phyloP scores from a whole-genome alignment of 92 coral and sea anemone species.

The Actinernus sp. region DNA sequence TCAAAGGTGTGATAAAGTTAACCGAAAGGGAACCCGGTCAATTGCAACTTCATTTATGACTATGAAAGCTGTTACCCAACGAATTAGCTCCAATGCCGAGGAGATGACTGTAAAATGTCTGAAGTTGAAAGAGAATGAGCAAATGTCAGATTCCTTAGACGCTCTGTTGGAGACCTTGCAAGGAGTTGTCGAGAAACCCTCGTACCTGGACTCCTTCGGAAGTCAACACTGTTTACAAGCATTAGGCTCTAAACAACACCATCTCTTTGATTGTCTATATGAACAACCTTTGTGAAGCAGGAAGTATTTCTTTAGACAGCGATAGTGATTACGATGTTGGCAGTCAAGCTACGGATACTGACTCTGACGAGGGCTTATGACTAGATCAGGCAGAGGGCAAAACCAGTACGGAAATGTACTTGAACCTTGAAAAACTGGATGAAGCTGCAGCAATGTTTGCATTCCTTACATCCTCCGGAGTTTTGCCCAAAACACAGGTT shows the following conservation, averaged over 20 bases:
- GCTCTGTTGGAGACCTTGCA: no score
- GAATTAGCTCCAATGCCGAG: slow-evolving; percentile 21
- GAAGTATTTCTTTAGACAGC: slow-evolving; percentile 12
- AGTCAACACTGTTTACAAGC: no score
- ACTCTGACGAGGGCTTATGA: slow-evolving; percentile 15
- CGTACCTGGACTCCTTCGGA: no score
- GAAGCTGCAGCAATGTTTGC: slow-evolving; percentile 54
- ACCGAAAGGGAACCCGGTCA: slow-evolving; percentile 28
- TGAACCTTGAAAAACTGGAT: slow-evolving; percentile 53
- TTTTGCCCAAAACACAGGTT: slow-evolving; percentile 30
- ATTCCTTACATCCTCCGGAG: slow-evolving; percentile 45
- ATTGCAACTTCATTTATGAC: slow-evolving; percentile 43
- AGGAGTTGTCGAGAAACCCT: no score
- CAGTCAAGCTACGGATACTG: neutral
- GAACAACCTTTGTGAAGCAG: slow-evolving; percentile 30
- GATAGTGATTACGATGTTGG: slow-evolving; percentile 4
- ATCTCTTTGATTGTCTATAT: slow-evolving; percentile 11
- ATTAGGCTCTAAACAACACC: no score
- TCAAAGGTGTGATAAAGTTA: slow-evolving; percentile 16
- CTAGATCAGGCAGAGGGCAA: slow-evolving; percentile 7
- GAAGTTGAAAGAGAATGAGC: slow-evolving; percentile 7
- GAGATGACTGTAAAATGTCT: slow-evolving; percentile 26
- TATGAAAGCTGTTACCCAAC: slow-evolving; percentile 51
- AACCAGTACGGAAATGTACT: slow-evolving; percentile 23
- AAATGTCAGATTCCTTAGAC: no score